Evolutionary conservation across 2,888 invertebrate species (phyloP), one percentile per base, ranked within the genome.

Genomic region (Diogma glabrata): DNA sequence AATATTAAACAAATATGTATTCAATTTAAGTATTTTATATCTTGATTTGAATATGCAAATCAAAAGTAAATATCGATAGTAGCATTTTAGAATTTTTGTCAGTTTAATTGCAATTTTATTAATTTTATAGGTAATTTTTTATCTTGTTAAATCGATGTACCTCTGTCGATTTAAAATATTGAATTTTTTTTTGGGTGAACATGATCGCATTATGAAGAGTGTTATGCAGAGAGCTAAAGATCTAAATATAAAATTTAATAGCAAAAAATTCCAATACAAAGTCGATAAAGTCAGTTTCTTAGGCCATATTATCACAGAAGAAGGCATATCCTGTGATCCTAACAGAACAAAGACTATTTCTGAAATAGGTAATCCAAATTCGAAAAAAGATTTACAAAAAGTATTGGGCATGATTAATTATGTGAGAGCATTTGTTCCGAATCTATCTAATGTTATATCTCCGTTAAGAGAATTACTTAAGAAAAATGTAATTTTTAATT

Each of bases 171-270:
- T n/a, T n/a, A n/a, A n/a, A n/a, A n/a, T n/a, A n/a, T n/a, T n/a
- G n/a, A n/a, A n/a, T n/a, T n/a, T n/a, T n/a, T n/a, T n/a, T n/a
- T n/a, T n/a, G n/a, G n/a, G n/a, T n/a, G 50, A 60, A 50, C 61
- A 60, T 55, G 58, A 60, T 53, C 7, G 51, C 40, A 60, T 56
- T 22, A 49, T 63, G 19, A 47, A 53, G 22, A 10, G 50, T 49
- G 59, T 63, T 2, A 26, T 64, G 45, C 47, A 59, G 6, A 53
- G 56, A 47, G 60, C 60, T 8, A 54, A 26, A 52, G 7, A 60
- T 50, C 48, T 50, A 48, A 59, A 59, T 55, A 55, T 64, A 14
- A 63, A 59, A 54, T 64, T 64, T 51, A 64, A 62, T 56, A 51
- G 16, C 28, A 49, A 57, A 8, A 63, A 63, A 56, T 12, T 60